Evolutionary conservation across 2,113 vertebrate genomes (phyloP).

Genomic region (Hypanus sabinus): DNA sequence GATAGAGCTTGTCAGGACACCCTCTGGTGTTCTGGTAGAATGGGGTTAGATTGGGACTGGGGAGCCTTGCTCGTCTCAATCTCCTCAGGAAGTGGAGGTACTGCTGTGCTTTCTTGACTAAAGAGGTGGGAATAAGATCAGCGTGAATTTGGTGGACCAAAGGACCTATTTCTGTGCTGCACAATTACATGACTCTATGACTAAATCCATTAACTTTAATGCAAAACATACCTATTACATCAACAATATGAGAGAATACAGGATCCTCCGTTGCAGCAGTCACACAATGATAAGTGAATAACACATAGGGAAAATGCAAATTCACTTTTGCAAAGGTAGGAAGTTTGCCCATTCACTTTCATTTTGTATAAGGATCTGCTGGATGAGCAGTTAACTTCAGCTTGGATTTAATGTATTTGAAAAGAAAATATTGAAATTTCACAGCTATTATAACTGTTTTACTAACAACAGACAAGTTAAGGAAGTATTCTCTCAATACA

Average conservation of each 20-base stretch:
- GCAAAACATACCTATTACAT: not conserved
- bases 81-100: no score
- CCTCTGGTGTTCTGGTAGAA: no score
- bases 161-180: no score
- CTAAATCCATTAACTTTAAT: not conserved
- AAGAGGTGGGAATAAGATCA: no score
- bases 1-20: no score
- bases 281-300: not conserved
- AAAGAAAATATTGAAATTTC: not conserved
- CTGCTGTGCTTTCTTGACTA: no score
- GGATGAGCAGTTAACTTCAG: not conserved
- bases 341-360: not conserved
- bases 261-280: not conserved
- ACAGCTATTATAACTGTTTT: not conserved
- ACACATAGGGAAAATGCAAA: not conserved
- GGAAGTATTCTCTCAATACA: not conserved
- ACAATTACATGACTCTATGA: no score
- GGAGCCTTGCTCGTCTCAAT: no score
- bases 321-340: not conserved
- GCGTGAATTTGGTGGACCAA: no score
- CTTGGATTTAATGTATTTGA: not conserved
- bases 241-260: not conserved
- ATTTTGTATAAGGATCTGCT: not conserved
- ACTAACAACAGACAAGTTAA: not conserved
- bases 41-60: no score